Evolutionary conservation across 2,797 vertebrate species (phyloP), one percentile per base, ranked within the genome.

Genomic region (Xenopus petersii): DNA sequence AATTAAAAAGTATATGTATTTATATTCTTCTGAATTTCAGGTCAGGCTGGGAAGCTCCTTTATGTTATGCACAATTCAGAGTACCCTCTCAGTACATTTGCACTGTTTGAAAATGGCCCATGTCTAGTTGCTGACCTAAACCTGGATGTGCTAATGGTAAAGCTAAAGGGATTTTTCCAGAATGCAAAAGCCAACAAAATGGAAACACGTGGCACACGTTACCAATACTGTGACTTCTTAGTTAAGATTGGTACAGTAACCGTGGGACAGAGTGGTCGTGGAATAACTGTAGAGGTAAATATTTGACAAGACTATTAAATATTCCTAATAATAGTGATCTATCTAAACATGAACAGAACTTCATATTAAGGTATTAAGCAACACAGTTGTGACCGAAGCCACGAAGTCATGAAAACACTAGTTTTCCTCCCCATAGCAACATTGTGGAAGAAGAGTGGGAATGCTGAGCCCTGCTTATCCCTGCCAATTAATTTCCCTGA

Each of bases 11-110:
- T 42, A 42, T 42, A 6, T 42, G 36, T 5, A 42, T 42, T 42
- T 42, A 42, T 42, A 42, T 42, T 6, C 36, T 30, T 42, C 36
- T 61, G 42, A 16, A 56, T 56, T 59, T 11, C 90, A 99, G 98
- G 95, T 82, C 98, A 98, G 89, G 86, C 94, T 0, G 87, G 94
- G 59, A 99, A 99, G 88, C 91, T 97, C 79, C 89, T 99, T 83
- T 99, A 98, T 0, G 93, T 99, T 84, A 99, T 99, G 97, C 98
- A 99, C 88, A 96, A 96, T 87, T 96, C 97, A 0, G 96, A 99
- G 83, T 94, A 92, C 2, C 96, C 96, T 0, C 87, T 98, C 84
- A 99, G 96, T 89, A 98, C 95, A 84, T 88, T 97, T 12, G 95
- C 93, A 58, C 89, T 98, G 81, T 99, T 97, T 15, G 96, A 99